Base-by-base conservation (phyloP, 92 coral and sea anemone genomes). In the Siderastrea siderea region DNA sequence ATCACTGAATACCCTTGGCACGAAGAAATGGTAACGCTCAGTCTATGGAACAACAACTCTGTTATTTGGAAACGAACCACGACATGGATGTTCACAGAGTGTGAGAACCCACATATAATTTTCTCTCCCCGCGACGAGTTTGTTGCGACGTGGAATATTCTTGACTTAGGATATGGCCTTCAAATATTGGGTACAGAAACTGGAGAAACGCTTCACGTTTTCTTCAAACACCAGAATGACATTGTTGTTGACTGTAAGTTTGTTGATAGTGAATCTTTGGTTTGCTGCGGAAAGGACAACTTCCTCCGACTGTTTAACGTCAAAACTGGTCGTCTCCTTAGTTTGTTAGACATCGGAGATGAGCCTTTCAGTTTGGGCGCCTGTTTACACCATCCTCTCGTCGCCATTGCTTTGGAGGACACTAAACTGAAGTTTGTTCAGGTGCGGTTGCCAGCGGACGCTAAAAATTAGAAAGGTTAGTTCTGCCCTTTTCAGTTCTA, bases 191-290 rank as follows among this genome's bases (percentile, higher is more conserved):
- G 68, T 43, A n/a, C 76, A 44, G 4, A 16, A 13, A 52, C 54
- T 3, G 85, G 85, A 44, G 17, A 81, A 45, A 68, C 85, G 16
- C 1, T 6, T 0, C 57, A 7, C 47, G 17, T 1, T 1, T 47
- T 78, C 3, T 45, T 54, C 16, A 5, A 54, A 55, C 16, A 38
- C n/a, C 45, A 44, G 1, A 1, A 54, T 6, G 68, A 68, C 55
- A 57, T 26, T 26, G 38, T 81, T 16, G 77, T 44, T 68, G 85
- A 68, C 45, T 80, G 85, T 7, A 80, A 80, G 53, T 80, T 80
- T 53, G 65, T 68, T 15, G 15, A 44, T 9, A 15, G 6, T 13
- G 68, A 80, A 44, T 68, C 45, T 52, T 46, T 67, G 43, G 54
- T 67, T 44, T 52, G 66, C 76, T 81, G 76, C 85, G 38, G 17